Conservation (phyloP, 2,888 invertebrate species). For the Drosophila meridiana region DNA sequence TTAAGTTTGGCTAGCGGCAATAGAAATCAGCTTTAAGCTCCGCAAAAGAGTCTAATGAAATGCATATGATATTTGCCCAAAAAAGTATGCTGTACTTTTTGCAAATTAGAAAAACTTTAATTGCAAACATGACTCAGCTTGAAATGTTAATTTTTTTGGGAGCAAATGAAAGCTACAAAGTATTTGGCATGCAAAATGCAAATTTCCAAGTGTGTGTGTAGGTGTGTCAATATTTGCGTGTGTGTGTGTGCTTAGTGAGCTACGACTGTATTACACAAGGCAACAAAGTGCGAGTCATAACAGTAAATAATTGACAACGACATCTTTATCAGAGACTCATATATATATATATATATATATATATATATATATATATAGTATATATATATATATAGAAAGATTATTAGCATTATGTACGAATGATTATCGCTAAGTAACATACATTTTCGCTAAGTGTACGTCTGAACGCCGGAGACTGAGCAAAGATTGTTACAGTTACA, state of each 20-base stretch:
- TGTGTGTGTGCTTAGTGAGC: slow-evolving; percentile 13
- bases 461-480: slow-evolving; percentile 49
- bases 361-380: not conserved
- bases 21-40: not conserved
- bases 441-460: slow-evolving; percentile 14
- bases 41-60: not conserved
- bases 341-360: slow-evolving; percentile 3
- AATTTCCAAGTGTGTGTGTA: slow-evolving; percentile 17
- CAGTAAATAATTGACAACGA: slow-evolving; percentile 65
- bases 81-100: slow-evolving; percentile 6
- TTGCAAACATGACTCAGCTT: slow-evolving; percentile 16
- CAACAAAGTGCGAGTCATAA: slow-evolving; percentile 58
- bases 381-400: not conserved
- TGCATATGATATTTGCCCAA: not conserved
- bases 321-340: slow-evolving; percentile 13
- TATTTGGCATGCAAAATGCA: slow-evolving; percentile 43
- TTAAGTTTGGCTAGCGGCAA: not conserved
- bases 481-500: slow-evolving; percentile 52
- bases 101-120: slow-evolving; percentile 1
- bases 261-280: slow-evolving; percentile 41
- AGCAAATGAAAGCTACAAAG: slow-evolving; percentile 13
- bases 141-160: not conserved
- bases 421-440: not conserved
- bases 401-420: not conserved
- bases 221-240: not conserved